Conservation (phyloP, 2,888 invertebrate species). For the Dasysyrphus albostriatus region DNA sequence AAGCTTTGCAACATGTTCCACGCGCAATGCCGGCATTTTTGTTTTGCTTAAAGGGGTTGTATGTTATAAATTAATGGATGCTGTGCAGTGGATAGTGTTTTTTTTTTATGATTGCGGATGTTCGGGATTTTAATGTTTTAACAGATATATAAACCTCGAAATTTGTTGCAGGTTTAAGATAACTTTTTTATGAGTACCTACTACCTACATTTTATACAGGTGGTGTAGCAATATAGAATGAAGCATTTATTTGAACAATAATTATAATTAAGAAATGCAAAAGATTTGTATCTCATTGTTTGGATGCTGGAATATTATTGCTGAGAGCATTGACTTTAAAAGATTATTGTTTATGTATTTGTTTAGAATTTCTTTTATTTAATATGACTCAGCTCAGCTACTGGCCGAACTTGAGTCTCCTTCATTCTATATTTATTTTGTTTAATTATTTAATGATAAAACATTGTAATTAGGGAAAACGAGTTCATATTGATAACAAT, state of each 20-base stretch:
- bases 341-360: no score
- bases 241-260: not conserved
- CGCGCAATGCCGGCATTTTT: constrained; percentile 4
- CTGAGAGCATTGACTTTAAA: no score
- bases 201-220: not conserved
- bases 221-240: not conserved
- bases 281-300: no score
- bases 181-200: constrained; percentile 25
- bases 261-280: no score
- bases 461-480: no score
- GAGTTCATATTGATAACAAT: no score
- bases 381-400: no score
- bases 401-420: no score
- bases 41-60: not conserved
- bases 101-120: constrained; percentile 56
- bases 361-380: no score
- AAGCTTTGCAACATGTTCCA: constrained; percentile 62
- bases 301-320: no score
- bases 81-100: constrained; percentile 30
- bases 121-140: constrained; percentile 35
- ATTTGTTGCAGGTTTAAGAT: constrained; percentile 23
- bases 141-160: constrained; percentile 24
- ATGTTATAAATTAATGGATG: constrained; percentile 21
- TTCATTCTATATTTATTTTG: no score
- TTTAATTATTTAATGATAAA: no score